Base-by-base conservation (phyloP, 2,888 invertebrate genomes). In the Kuschelorhynchus macadamiae region DNA sequence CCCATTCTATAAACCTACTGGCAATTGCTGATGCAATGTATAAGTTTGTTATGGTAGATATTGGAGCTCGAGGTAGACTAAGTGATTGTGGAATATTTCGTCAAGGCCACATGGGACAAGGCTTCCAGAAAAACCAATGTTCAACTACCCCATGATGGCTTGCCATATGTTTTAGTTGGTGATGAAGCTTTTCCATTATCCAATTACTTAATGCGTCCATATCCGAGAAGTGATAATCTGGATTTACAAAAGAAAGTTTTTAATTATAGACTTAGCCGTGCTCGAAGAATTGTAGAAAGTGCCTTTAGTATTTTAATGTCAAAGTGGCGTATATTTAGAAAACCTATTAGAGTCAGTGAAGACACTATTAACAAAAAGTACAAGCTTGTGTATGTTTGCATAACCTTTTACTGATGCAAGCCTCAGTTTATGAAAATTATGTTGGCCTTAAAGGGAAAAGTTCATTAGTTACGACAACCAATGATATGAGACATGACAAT, bases 11-110 rank as follows among this genome's bases (percentile, higher is more conserved):
- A 7, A 49, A 21, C 25, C 25, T 49, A 1, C n/a, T 49, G 1
- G 49, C 49, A 25, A 14, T 49, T 8, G 2, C 25, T 12, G 25
- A 30, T 14, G 49, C 49, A 9, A 21, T n/a, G n/a, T 49, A 30
- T 25, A 21, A 49, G 25, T 49, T 49, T 30, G 25, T 49, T 12
- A 49, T 49, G 49, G 49, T 49, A 1, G 49, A 49, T n/a, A 49
- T 49, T 11, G 49, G 30, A 1, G 49, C 30, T 14, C 20, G 5
- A 25, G 49, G 49, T 0, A 21, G 25, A 25, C 9, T 8, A n/a
- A 49, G 49, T 14, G 49, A 49, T 21, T 20, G 49, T 49, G 49
- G 49, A 2, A 12, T 49, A 12, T 49, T 32, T 32, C n/a, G 32
- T 16, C 3, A 16, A 2, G 32, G 49, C 32, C 32, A 32, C 1